Evolutionary conservation across 2,113 vertebrate species (phyloP), one percentile per base, ranked within the genome.

Genomic region (Myotis brandtii): DNA sequence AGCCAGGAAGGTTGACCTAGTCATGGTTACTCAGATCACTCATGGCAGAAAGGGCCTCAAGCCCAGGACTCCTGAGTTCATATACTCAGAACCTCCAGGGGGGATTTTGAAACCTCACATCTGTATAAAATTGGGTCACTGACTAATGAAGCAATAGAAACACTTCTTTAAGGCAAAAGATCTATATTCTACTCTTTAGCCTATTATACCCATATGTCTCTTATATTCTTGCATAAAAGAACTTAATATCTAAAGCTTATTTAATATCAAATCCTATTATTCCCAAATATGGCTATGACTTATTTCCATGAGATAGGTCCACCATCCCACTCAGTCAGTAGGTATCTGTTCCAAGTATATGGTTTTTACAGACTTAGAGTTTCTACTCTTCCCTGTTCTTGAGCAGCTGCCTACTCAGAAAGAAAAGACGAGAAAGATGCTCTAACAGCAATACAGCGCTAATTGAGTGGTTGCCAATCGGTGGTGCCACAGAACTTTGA

Each of bases 401-500:
- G 20, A 86, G 40, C 32, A 86, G 46, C 59, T 93, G 77, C 56
- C 82, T 79, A 48, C 87, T 79, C 72, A 50, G 80, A 90, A 92
- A 96, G 52, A 90, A 86, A 77, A 91, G 56, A 87, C 30, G 20
- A 17, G 59, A 93, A 92, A 85, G 56, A 91, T 81, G 9, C 90
- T 69, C 66, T 82, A 79, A 62, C 4, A 84, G 72, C 20, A 79
- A 56, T 88, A 73, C 84, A 87, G 64, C 34, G 11, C 46, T 90
- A 62, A 87, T 50, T 48, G 13, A 75, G 67, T 86, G 67, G 30
- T 73, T 73, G 66, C 81, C n/a, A 25, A 9, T 59, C 40, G 46
- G n/a, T 52, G 89, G 32, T 94, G 52, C 20, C 46, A 50, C 62
- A 50, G 66, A 94, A 86, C 40, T 92, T 93, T 70, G 90, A 80